Base-by-base conservation (phyloP, 2,888 invertebrate genomes). In the Leptarthrus brevirostris region DNA sequence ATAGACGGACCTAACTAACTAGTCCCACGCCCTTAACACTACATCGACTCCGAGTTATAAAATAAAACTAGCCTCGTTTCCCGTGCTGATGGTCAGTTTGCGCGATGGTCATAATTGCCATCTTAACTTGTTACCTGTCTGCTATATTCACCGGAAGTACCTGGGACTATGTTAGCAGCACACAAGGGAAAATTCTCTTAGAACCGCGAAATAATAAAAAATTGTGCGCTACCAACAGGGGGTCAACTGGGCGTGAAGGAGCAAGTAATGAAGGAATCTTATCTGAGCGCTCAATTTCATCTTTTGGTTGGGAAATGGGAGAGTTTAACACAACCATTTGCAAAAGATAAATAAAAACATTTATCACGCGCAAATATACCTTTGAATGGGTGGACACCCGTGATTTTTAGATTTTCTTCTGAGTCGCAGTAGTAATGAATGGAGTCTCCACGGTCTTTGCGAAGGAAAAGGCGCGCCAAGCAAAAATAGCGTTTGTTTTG, bases 1-100 rank as follows among this genome's bases (percentile, higher is more conserved):
- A n/a, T n/a, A n/a, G n/a, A n/a, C n/a, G n/a, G n/a, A n/a, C n/a
- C 26, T n/a, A 54, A 22, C n/a, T 8, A 54, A 54, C 54, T 56
- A 16, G 54, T 56, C 56, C 34, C 56, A 56, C 56, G 56, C 56
- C 56, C 26, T 56, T 56, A 56, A 22, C 56, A 56, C 56, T 16
- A 56, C 8, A 56, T 16, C 30, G 56, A 14, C 18, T 56, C 26
- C 10, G 14, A 34, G 30, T 30, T 26, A 56, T 56, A 30, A 30
- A 30, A 8, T 30, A 30, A 30, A 30, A 56, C 16, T 30, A 30
- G 56, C 34, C 56, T 30, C 56, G 16, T 26, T 26, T 56, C 56
- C 56, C 30, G n/a, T 24, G 16, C 14, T 56, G 56, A 56, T 56
- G 34, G 34, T 30, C 56, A 56, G 30, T 56, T 56, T 56, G 26